A percentile compares a stretch with the other conserved stretches of the same genome.
phyloP scores from a whole-genome alignment of 1,140 invertebrate genomes.

The Planococcus citri region DNA sequence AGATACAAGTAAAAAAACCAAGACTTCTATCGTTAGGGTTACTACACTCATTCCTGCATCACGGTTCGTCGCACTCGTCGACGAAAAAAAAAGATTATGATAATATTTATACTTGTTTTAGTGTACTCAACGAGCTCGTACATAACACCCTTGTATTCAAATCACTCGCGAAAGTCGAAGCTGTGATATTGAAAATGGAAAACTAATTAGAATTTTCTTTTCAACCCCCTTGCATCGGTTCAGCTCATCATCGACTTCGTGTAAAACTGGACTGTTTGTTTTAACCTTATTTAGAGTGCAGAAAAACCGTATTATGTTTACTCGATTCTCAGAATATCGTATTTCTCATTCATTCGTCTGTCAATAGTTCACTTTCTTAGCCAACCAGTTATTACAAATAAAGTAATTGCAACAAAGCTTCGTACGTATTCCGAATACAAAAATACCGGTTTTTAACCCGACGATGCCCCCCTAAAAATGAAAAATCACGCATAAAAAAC shows the following conservation, averaged over 20 bases:
- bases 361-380: neutral
- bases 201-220: no score
- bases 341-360: neutral
- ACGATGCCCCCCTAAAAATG: no score
- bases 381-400: neutral
- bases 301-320: neutral
- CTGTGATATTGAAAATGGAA: no score
- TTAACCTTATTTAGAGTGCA: neutral
- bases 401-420: neutral
- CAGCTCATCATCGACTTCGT: no score
- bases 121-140: no score
- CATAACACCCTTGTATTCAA: no score
- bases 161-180: no score
- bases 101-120: no score
- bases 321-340: neutral
- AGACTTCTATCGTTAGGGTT: neutral
- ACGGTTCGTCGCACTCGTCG: neutral
- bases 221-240: no score
- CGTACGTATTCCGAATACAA: neutral
- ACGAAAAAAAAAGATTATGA: neutral
- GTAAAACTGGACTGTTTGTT: neutral
- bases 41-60: no score
- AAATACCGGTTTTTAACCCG: constrained; percentile 6
- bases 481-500: no score
- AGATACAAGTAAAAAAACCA: neutral